Evolutionary conservation across 2,113 vertebrate species (phyloP).

Genomic region (Lontra canadensis): DNA sequence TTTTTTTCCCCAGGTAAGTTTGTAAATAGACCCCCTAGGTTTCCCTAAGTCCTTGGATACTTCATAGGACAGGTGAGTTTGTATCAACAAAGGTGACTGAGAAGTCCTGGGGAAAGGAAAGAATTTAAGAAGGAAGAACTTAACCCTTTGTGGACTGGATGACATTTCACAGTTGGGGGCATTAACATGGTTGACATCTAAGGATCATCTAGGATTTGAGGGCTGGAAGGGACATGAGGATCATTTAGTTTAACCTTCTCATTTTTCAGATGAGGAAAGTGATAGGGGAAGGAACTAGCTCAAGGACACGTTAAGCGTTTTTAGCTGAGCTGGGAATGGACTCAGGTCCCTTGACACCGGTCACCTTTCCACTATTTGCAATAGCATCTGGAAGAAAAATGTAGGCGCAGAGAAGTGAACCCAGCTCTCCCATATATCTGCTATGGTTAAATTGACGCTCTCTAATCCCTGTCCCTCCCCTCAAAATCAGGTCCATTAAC

Average conservation of each 20-base stretch:
- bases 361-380: not conserved
- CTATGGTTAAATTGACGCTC: not conserved
- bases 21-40: not conserved
- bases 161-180: not conserved
- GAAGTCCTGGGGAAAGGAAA: not conserved
- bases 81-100: not conserved
- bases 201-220: conserved; percentile 39
- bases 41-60: not conserved
- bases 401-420: not conserved
- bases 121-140: not conserved
- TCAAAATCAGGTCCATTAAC: conserved; percentile 38
- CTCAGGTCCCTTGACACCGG: not conserved
- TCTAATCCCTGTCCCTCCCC: not conserved
- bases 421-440: not conserved
- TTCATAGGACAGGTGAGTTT: not conserved
- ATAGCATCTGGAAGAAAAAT: not conserved
- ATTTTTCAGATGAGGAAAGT: conserved; percentile 49
- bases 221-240: not conserved
- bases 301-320: conserved; percentile 32
- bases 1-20: not conserved
- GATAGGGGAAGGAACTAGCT: conserved; percentile 12
- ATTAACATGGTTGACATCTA: not conserved
- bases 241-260: conserved; percentile 37
- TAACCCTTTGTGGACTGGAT: not conserved
- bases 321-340: not conserved